Evolutionary conservation across 2,888 invertebrate genomes (phyloP).

Genomic region (Aleiodes leptofemur): DNA sequence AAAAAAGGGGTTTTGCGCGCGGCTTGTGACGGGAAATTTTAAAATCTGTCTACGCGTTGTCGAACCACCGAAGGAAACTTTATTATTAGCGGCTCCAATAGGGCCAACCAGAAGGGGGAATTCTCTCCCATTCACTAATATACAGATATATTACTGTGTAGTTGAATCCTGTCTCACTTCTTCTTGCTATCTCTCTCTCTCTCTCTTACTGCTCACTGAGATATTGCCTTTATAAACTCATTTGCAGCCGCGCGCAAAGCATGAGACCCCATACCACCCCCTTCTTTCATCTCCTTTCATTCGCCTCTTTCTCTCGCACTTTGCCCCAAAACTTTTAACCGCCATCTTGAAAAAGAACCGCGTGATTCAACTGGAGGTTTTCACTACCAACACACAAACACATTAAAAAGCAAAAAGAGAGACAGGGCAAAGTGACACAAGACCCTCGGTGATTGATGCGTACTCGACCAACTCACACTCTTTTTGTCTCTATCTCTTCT

Average conservation of each 20-base stretch:
- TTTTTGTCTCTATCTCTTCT: slow-evolving; percentile 23
- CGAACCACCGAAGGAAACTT: slow-evolving; percentile 75
- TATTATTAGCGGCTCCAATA: slow-evolving; percentile 70
- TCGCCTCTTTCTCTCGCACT: slow-evolving; percentile 28
- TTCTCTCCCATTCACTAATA: slow-evolving; percentile 27
- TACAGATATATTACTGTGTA: slow-evolving; percentile 41
- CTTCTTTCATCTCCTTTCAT: slow-evolving; percentile 41
- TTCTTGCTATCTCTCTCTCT: slow-evolving; percentile 37
- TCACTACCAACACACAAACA: slow-evolving; percentile 15
- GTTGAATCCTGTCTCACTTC: slow-evolving; percentile 42
- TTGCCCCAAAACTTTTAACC: slow-evolving; percentile 30
- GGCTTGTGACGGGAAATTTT: slow-evolving; percentile 75
- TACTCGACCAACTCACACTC: slow-evolving; percentile 37
- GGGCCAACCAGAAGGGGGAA: slow-evolving; percentile 40
- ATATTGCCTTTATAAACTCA: slow-evolving; percentile 75
- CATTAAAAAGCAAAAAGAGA: too few relatives aligned
- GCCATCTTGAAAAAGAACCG: slow-evolving; percentile 36
- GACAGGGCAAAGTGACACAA: slow-evolving; percentile 60
- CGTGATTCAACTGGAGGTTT: slow-evolving; percentile 10
- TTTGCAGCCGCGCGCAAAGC: slow-evolving; percentile 69
- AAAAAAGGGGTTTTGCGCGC: slow-evolving; percentile 54
- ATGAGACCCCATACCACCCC: slow-evolving; percentile 47
- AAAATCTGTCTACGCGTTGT: slow-evolving; percentile 76
- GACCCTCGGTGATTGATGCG: slow-evolving; percentile 67
- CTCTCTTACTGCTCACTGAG: slow-evolving; percentile 60